Percentiles rank a stretch among this genome's conserved stretches.
Conservation (phyloP, 2,797 vertebrate genomes). For the Cossypha niveicapilla region DNA sequence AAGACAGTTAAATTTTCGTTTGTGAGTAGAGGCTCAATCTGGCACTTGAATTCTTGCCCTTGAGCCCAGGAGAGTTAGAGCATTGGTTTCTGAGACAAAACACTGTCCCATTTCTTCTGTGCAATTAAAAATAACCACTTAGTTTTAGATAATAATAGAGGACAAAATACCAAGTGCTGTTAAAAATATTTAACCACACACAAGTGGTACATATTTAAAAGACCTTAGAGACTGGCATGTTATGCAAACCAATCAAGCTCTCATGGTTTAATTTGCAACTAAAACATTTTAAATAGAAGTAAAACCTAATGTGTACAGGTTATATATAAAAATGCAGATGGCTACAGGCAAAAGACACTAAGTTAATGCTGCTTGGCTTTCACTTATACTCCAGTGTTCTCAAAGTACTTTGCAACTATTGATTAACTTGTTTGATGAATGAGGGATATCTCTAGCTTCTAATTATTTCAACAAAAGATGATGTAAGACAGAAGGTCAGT, state of each 20-base stretch:
- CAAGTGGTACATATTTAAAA: background rate
- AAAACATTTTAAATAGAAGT: background rate
- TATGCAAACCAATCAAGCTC: background rate
- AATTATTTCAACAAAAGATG: background rate
- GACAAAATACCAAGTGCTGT: background rate
- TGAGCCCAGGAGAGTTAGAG: background rate
- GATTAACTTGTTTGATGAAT: background rate
- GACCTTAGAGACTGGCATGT: background rate
- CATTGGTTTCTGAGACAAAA: background rate
- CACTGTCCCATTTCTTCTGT: background rate
- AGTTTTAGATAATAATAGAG: background rate
- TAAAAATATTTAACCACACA: constrained; percentile 5
- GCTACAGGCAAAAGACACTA: background rate
- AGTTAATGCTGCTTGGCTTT: background rate
- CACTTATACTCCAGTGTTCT: background rate
- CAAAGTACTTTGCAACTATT: background rate
- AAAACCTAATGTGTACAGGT: background rate
- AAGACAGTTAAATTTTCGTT: background rate
- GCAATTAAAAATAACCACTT: constrained; percentile 21
- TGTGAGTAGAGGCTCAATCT: background rate
- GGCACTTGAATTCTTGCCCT: background rate
- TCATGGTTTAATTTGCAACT: background rate
- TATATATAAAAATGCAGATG: background rate
- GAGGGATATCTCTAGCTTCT: background rate
- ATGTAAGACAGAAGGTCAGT: background rate